phyloP scores from a whole-genome alignment of 2,113 vertebrate genomes.

The Haplochromis vanheusdeni region DNA sequence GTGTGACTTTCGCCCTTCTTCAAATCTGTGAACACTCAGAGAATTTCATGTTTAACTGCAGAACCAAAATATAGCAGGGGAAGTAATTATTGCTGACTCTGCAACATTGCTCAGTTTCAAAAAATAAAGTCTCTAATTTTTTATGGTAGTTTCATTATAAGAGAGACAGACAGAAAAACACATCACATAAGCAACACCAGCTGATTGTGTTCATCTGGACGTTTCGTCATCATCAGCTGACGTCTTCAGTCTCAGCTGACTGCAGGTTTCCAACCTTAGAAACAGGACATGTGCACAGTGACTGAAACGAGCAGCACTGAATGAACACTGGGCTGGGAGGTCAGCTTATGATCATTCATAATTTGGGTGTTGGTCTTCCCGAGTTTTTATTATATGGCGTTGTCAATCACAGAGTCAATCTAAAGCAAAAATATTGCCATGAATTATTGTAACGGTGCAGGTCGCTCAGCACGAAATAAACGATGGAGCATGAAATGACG shows the following conservation, averaged over 20 bases:
- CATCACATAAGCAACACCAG: neutral
- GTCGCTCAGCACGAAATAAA: neutral
- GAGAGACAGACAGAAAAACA: neutral
- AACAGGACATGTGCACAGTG: fast-evolving
- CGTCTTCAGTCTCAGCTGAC: neutral
- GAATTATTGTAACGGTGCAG: neutral
- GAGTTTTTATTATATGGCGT: neutral
- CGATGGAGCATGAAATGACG: neutral
- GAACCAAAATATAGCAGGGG: fast-evolving
- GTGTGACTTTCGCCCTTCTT: fast-evolving
- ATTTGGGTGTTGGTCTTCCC: neutral
- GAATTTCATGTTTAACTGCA: neutral
- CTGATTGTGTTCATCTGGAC: neutral
- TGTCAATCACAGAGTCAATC: neutral
- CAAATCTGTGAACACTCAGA: neutral
- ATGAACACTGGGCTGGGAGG: neutral
- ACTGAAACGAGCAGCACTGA: neutral
- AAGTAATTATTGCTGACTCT: neutral
- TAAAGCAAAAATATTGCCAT: neutral
- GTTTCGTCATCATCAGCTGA: neutral
- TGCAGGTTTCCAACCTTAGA: neutral
- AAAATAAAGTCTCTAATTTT: fast-evolving
- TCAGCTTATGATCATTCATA: fast-evolving
- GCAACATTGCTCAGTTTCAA: neutral
- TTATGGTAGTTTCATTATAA: neutral